These are phyloP conservation scores for Bufo gargarizans DNA, from an alignment of 2,113 vertebrate genomes.

Conservation along the genomic window DNA sequence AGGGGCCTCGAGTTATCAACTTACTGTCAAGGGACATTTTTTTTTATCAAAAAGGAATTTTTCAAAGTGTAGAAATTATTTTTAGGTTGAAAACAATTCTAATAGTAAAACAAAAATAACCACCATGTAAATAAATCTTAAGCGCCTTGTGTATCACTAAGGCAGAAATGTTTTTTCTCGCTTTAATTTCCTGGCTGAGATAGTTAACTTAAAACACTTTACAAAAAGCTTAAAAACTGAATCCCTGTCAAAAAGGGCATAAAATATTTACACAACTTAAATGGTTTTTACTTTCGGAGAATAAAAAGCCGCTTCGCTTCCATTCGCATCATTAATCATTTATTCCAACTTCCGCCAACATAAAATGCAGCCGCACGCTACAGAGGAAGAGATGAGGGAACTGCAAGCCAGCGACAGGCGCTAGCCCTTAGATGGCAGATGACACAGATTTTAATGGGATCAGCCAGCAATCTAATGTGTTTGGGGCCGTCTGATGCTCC, in stretches of 20 bases:
- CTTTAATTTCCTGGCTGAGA: neutral
- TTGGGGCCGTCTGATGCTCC: neutral
- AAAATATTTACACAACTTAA: neutral
- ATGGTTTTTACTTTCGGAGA: neutral
- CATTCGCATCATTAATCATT: conserved; percentile 2
- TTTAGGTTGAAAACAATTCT: too few relatives aligned
- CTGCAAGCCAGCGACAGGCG: neutral
- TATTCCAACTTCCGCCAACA: neutral
- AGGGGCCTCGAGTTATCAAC: too few relatives aligned
- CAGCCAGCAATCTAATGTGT: neutral
- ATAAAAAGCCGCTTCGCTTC: conserved; percentile 4
- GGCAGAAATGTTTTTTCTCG: too few relatives aligned
- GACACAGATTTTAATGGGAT: neutral
- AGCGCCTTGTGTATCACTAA: neutral
- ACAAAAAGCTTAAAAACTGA: neutral
- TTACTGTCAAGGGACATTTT: too few relatives aligned
- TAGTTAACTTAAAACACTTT: neutral
- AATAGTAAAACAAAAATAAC: neutral
- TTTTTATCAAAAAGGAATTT: too few relatives aligned
- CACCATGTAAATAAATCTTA: neutral
- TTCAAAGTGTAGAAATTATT: too few relatives aligned
- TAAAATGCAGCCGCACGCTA: neutral
- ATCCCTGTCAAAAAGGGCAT: neutral
- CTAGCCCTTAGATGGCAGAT: neutral
- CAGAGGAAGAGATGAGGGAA: neutral